Conservation (phyloP, 2,797 vertebrate genomes). For the Sphenodon punctatus region DNA sequence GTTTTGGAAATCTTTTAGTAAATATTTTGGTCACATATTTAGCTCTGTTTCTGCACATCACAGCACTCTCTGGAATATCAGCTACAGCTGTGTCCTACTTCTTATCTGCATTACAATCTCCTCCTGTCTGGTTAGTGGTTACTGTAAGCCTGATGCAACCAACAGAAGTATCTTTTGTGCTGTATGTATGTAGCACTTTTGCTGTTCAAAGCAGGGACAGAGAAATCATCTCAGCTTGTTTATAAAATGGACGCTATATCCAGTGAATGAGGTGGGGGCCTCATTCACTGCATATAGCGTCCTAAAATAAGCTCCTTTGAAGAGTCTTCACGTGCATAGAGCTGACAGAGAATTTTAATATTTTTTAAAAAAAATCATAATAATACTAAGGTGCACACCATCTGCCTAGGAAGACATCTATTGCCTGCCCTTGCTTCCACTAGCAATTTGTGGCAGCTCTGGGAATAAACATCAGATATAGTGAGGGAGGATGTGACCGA, state of each 20-base stretch:
- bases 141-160: not conserved
- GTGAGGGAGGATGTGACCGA: not conserved
- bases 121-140: not conserved
- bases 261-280: too few relatives aligned
- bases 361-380: not conserved
- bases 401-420: not conserved
- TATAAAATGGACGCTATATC: not conserved
- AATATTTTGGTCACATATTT: not conserved
- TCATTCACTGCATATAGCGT: not conserved
- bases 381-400: accelerated
- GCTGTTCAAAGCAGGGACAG: not conserved
- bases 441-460: not conserved
- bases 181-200: not conserved
- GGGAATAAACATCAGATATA: not conserved
- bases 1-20: conserved; percentile 13
- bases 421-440: not conserved
- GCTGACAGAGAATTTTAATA: not conserved
- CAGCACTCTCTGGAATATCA: not conserved
- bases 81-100: not conserved
- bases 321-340: not conserved
- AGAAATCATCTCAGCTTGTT: not conserved
- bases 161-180: not conserved
- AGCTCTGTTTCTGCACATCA: not conserved
- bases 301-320: not conserved
- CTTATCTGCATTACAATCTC: not conserved